Percentiles rank a stretch among this genome's conserved stretches.
Evolutionary conservation across 2,888 invertebrate species (phyloP).

Genomic region (Leucoma salicis): DNA sequence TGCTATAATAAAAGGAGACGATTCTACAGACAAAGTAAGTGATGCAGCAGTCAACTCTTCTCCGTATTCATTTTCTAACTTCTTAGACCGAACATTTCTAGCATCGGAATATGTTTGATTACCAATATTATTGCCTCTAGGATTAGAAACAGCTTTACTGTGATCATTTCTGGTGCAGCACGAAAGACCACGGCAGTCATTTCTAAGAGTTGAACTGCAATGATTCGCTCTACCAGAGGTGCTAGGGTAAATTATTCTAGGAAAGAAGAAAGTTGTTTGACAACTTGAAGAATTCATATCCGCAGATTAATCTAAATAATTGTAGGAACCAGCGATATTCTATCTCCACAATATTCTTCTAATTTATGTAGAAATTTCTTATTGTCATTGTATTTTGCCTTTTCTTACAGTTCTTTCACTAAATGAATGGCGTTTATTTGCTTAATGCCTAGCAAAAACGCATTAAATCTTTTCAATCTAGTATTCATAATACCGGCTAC

Average conservation of each 20-base stretch:
- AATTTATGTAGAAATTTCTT: too few species aligned
- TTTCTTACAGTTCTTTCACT: neutral
- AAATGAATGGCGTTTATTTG: neutral
- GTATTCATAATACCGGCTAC: neutral
- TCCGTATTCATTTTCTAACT: neutral
- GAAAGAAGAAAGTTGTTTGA: neutral
- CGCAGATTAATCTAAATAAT: neutral
- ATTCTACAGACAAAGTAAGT: neutral
- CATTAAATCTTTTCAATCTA: slow-evolving; percentile 1
- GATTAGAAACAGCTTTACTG: too few species aligned
- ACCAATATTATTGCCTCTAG: too few species aligned
- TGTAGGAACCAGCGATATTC: neutral
- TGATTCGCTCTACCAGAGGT: neutral
- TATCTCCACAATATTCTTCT: neutral
- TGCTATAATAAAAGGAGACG: neutral
- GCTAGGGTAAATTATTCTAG: neutral
- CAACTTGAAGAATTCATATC: neutral
- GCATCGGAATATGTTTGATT: neutral
- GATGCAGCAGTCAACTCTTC: neutral
- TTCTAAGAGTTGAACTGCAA: neutral
- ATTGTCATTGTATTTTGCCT: neutral
- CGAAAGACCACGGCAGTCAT: too few species aligned
- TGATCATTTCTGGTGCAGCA: too few species aligned
- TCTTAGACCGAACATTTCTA: neutral
- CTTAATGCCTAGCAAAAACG: slow-evolving; percentile 2